Evolutionary conservation across 2,888 invertebrate species (phyloP).

Genomic region (Taenaris catops): DNA sequence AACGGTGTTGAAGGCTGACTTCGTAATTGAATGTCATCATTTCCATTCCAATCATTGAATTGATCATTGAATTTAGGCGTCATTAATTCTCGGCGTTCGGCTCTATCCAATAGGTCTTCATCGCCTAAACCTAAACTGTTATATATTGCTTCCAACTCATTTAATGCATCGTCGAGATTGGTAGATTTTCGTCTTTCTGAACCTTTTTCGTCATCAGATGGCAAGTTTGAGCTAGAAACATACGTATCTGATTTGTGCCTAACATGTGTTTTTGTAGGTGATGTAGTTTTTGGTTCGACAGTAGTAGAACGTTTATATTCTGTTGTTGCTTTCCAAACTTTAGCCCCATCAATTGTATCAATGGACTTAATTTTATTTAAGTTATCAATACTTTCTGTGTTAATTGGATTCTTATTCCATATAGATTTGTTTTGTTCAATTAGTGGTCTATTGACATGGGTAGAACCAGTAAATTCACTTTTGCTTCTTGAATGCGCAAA

Average conservation of each 20-base stretch:
- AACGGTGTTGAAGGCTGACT: slow-evolving; percentile 71
- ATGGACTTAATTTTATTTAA: slow-evolving; percentile 50
- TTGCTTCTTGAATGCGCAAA: slow-evolving; percentile 55
- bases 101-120: slow-evolving; percentile 89
- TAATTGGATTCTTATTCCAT: slow-evolving; percentile 23
- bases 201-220: slow-evolving; percentile 67
- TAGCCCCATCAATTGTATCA: slow-evolving; percentile 49
- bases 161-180: slow-evolving; percentile 92
- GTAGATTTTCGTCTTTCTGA: slow-evolving; percentile 83
- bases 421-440: slow-evolving; percentile 23
- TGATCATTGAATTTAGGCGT: slow-evolving; percentile 71
- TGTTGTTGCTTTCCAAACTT: slow-evolving; percentile 71
- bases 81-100: slow-evolving; percentile 85
- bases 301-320: slow-evolving; percentile 66
- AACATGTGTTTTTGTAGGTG: slow-evolving; percentile 63
- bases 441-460: slow-evolving; percentile 36
- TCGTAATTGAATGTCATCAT: slow-evolving; percentile 63
- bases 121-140: slow-evolving; percentile 92
- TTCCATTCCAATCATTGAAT: slow-evolving; percentile 74
- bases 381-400: slow-evolving; percentile 40
- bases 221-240: slow-evolving; percentile 49
- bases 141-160: slow-evolving; percentile 94
- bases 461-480: slow-evolving; percentile 54
- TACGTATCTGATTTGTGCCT: slow-evolving; percentile 71
- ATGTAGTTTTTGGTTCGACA: slow-evolving; percentile 51